Evolutionary conservation across 2,888 invertebrate genomes (phyloP), one percentile per base, ranked within the genome.

Genomic region (Rutpela maculata): DNA sequence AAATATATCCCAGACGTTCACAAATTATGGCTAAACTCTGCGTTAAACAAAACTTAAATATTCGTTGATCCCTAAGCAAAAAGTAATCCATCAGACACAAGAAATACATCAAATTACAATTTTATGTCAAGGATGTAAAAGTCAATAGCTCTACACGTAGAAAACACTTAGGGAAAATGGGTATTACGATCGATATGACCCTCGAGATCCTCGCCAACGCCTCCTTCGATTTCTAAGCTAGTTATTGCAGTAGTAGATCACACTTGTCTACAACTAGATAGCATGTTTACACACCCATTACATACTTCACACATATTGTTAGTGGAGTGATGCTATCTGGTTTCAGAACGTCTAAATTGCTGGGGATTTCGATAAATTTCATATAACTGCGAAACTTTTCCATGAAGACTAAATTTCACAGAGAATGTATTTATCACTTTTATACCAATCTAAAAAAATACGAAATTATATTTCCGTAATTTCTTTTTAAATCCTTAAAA

Each of bases 81-180:
- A 76, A 73, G 26, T 68, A 67, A 76, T 76, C 75, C 78, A 75
- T 78, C 78, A 78, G 56, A 19, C 26, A 22, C 55, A 56, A 50
- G 22, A 26, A 70, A 43, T 63, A 78, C 78, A 72, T 69, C 73
- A 57, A 75, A 77, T 79, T 74, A 70, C 79, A 70, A 79, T 75
- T 74, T 79, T 75, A 79, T 74, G 72, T 56, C 31, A 38, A 60
- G 77, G 71, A 60, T 71, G 79, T 79, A 79, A 79, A 79, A 77
- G 77, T 74, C 71, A 75, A 79, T 75, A 62, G 77, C 67, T 50
- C 72, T 76, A 78, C 76, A 74, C 74, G 63, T 74, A 62, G 74
- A 65, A 69, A 68, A 71, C 75, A 75, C 78, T 78, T 75, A 75
- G 60, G 50, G 75, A 68, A 78, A 78, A 78, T 78, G 71, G 71